phyloP scores from a whole-genome alignment of 37 sponge, comb jelly and placozoan species.

The Corticium candelabrum region DNA sequence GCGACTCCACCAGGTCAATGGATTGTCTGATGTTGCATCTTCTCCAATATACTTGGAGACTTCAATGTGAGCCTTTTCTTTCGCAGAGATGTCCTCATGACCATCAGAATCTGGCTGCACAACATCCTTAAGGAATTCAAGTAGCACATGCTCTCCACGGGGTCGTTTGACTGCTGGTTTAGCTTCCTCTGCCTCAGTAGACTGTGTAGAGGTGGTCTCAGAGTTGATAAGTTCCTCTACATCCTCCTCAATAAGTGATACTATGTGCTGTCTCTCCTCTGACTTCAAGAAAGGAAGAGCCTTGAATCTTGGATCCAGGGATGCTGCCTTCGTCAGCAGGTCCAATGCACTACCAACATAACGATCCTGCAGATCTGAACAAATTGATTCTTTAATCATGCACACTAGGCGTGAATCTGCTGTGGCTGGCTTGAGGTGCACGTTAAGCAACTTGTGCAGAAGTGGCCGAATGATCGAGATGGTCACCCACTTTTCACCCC shows the following conservation, averaged over 20 bases:
- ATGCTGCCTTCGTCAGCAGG: slow-evolving; percentile 13
- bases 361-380: slow-evolving; percentile 9
- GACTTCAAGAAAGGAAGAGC: slow-evolving; percentile 5
- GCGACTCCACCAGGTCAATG: neutral
- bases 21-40: neutral
- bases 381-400: slow-evolving; percentile 14
- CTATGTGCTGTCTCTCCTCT: too few species aligned
- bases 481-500: slow-evolving; percentile 26
- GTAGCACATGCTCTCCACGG: neutral
- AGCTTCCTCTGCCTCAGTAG: neutral
- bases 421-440: neutral
- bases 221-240: too few species aligned
- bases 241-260: neutral
- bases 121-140: neutral
- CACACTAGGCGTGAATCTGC: too few species aligned
- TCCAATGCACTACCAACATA: too few species aligned
- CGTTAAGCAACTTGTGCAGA: slow-evolving; percentile 13
- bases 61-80: neutral
- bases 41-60: too few species aligned
- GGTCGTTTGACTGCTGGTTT: neutral
- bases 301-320: slow-evolving; percentile 25
- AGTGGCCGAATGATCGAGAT: slow-evolving; percentile 19
- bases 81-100: neutral
- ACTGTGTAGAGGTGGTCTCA: neutral
- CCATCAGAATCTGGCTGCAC: neutral